These are phyloP conservation scores for Propithecus perrieri DNA, from an alignment of 2,797 vertebrate species.

Conservation along the genomic window DNA sequence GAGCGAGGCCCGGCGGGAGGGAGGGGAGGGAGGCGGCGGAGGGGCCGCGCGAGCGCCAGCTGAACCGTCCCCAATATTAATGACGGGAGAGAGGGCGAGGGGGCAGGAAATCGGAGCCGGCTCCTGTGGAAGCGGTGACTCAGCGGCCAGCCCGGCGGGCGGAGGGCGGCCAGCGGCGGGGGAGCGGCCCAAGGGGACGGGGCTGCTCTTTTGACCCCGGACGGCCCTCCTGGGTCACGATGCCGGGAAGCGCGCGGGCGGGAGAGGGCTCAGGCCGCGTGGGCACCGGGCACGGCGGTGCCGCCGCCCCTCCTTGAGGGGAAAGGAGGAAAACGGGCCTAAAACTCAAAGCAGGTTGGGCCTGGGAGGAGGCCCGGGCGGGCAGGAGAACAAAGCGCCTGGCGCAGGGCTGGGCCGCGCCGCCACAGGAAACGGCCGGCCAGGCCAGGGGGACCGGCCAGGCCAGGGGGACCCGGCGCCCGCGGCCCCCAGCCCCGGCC, in stretches of 20 bases:
- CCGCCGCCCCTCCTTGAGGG: conserved; percentile 13
- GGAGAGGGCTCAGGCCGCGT: not conserved
- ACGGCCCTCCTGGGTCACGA: conserved; percentile 47
- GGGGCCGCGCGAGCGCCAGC: conserved; percentile 6
- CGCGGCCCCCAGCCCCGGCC: not conserved
- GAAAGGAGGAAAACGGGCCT: conserved; percentile 67
- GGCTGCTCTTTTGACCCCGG: conserved; percentile 51
- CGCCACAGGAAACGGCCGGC: conserved; percentile 85
- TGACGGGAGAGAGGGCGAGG: conserved; percentile 42
- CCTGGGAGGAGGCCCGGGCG: conserved; percentile 88
- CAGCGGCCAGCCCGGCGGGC: conserved; percentile 57
- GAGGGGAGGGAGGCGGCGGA: conserved; percentile 73
- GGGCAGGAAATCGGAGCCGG: conserved; percentile 64
- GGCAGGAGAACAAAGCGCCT: conserved; percentile 91
- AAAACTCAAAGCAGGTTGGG: conserved; percentile 87
- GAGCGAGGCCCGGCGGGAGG: conserved; percentile 19
- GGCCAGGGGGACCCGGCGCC: conserved; percentile 58
- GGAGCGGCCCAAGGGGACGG: conserved; percentile 50
- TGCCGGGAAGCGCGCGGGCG: conserved; percentile 63
- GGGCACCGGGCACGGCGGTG: conserved; percentile 20
- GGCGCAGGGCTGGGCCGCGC: conserved; percentile 86
- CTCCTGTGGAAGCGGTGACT: conserved; percentile 70
- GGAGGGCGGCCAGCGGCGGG: not conserved
- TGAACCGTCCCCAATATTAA: conserved; percentile 46
- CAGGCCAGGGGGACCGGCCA: conserved; percentile 20